A percentile compares a stretch with the other conserved stretches of the same genome.
phyloP scores from a whole-genome alignment of 2,797 vertebrate genomes.

The Microctenopoma steveboyesi region DNA sequence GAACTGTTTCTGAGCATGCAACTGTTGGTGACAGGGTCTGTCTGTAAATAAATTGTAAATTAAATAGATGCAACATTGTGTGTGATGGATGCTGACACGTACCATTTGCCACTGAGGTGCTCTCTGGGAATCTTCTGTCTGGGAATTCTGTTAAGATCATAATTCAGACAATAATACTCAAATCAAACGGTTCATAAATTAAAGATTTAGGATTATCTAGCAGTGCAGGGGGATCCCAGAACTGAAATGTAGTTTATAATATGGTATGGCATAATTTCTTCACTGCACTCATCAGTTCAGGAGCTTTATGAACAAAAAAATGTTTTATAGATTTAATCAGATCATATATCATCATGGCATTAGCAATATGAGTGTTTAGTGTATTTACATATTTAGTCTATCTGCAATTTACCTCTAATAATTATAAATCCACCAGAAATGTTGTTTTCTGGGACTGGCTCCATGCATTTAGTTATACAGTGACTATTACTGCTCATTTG shows the following conservation, averaged over 20 bases:
- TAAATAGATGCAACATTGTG: neutral
- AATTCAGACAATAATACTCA: conserved; percentile 12
- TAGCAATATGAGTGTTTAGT: conserved; percentile 12
- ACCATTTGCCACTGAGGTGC: neutral
- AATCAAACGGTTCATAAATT: conserved; percentile 23
- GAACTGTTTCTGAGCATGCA: neutral
- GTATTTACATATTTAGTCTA: neutral
- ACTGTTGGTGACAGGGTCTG: too few species aligned
- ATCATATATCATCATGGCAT: conserved; percentile 27
- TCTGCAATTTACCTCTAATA: conserved; percentile 7
- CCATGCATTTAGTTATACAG: neutral
- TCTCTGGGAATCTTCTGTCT: neutral
- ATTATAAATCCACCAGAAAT: neutral
- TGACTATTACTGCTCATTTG: neutral
- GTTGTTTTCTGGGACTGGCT: neutral
- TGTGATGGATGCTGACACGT: neutral
- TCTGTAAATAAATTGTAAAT: neutral
- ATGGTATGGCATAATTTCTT: conserved; percentile 7
- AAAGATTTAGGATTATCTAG: conserved; percentile 10
- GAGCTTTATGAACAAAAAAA: conserved; percentile 8
- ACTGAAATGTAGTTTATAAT: conserved; percentile 32
- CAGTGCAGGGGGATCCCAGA: conserved; percentile 4
- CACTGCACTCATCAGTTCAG: neutral
- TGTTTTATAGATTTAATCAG: conserved; percentile 21
- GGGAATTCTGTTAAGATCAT: conserved; percentile 11